Evolutionary conservation across 2,797 vertebrate species (phyloP).

Genomic region (Notamacropus eugenii): DNA sequence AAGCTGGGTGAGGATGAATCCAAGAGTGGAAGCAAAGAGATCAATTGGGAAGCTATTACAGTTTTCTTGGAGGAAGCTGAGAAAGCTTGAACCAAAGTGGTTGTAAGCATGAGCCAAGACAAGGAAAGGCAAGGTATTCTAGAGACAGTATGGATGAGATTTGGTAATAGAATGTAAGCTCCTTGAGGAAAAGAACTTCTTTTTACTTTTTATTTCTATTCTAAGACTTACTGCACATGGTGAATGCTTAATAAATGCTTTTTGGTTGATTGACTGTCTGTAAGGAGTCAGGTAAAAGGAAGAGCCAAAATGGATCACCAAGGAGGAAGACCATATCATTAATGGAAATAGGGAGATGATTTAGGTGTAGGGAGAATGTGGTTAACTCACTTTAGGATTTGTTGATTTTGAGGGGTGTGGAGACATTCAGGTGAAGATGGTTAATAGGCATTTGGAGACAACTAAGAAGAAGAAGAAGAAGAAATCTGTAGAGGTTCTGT

Average conservation of each 20-base stretch:
- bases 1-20: neutral
- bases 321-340: neutral
- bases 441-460: neutral
- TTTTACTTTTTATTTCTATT: neutral
- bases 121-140: neutral
- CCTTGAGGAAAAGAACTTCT: constrained; percentile 13
- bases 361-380: neutral
- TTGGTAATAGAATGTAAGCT: neutral
- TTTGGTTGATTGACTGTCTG: neutral
- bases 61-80: neutral
- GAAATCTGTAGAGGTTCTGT: neutral
- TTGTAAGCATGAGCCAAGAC: neutral
- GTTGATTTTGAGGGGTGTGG: neutral
- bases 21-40: neutral
- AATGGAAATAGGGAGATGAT: neutral
- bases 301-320: neutral
- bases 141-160: neutral
- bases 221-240: neutral
- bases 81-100: neutral
- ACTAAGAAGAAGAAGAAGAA: neutral
- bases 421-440: neutral
- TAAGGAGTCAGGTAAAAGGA: neutral
- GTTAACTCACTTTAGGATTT: neutral
- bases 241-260: neutral
- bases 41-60: neutral